Evolutionary conservation across 2,888 invertebrate species (phyloP).

Genomic region (Spodoptera picta): DNA sequence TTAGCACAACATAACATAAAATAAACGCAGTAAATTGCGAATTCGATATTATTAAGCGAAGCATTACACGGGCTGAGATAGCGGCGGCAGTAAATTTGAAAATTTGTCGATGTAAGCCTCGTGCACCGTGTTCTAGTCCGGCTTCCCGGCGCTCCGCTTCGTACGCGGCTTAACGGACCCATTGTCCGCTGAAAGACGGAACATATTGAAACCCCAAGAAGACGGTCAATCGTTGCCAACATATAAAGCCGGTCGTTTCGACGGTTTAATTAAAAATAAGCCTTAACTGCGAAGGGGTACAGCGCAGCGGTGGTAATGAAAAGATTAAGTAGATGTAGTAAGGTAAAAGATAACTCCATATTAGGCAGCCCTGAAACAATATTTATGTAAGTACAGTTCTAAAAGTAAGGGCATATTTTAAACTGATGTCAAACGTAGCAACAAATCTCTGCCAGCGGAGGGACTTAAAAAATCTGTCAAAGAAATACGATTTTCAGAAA

Average conservation of each 20-base stretch:
- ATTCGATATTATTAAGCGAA: constrained; percentile 32
- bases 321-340: constrained; percentile 32
- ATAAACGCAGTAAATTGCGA: constrained; percentile 37
- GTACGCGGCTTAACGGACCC: constrained; percentile 42
- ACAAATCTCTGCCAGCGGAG: neutral
- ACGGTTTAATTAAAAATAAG: constrained; percentile 54
- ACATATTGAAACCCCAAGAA: constrained; percentile 52
- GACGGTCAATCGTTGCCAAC: constrained; percentile 35
- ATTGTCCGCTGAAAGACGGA: constrained; percentile 50
- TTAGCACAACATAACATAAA: constrained; percentile 23
- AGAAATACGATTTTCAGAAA: constrained; percentile 29
- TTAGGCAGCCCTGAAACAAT: constrained; percentile 16
- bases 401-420: neutral
- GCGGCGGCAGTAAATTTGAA: constrained; percentile 54
- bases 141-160: constrained; percentile 19
- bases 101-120: constrained; percentile 59
- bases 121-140: constrained; percentile 34
- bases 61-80: constrained; percentile 33
- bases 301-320: constrained; percentile 36
- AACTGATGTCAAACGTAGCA: constrained; percentile 13
- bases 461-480: constrained; percentile 15
- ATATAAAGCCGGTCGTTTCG: constrained; percentile 33
- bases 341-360: constrained; percentile 32
- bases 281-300: constrained; percentile 46
- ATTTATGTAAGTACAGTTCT: too few relatives aligned